A percentile compares a stretch with the other conserved stretches of the same genome.
These are phyloP conservation scores for Hirudo medicinalis DNA, from an alignment of 1,140 invertebrate species.

Conservation along the genomic window DNA sequence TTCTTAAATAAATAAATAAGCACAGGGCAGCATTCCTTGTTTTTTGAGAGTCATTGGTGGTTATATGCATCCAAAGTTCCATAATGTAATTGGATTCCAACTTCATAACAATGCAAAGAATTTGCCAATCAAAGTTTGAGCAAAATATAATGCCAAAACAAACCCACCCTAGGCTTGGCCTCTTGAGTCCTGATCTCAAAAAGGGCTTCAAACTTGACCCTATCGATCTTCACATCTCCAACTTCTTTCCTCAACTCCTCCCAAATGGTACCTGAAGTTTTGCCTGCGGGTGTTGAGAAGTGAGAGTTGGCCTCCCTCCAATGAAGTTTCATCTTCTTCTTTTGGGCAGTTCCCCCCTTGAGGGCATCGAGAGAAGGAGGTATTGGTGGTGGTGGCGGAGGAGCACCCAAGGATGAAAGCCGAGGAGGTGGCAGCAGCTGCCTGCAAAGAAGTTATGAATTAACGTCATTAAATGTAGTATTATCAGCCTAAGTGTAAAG, in stretches of 20 bases:
- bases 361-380: not conserved
- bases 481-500: no score
- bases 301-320: not conserved
- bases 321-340: slow-evolving; percentile 7
- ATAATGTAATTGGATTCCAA: no score
- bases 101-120: no score
- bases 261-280: not conserved
- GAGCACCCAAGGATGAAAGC: not conserved
- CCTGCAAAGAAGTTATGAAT: no score
- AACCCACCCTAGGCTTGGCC: slow-evolving; percentile 2
- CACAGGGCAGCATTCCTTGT: no score
- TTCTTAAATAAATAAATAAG: no score
- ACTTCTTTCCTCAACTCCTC: not conserved
- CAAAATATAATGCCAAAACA: not conserved
- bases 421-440: not conserved
- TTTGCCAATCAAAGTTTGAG: no score
- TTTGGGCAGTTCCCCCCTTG: not conserved
- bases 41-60: no score
- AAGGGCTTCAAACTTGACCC: not conserved
- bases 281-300: not conserved
- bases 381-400: not conserved
- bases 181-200: slow-evolving; percentile 8
- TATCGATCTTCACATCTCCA: not conserved
- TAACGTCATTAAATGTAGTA: no score
- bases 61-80: no score